Evolutionary conservation across 2,113 vertebrate species (phyloP), one percentile per base, ranked within the genome.

Genomic region (Odocoileus virginianus): DNA sequence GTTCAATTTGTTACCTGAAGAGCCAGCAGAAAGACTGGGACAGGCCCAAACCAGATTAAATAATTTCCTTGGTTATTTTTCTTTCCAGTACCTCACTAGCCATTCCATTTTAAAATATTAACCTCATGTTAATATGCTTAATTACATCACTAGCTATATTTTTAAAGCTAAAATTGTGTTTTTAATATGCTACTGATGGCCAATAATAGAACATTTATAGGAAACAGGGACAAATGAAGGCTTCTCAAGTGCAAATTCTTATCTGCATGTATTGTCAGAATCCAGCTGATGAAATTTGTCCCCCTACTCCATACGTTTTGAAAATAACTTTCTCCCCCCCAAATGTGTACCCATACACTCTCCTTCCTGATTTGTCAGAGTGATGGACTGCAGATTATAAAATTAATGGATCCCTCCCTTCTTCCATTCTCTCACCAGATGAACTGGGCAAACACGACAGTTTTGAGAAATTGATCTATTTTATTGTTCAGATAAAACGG

Each of bases 361-460:
- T 91, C 16, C 57, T 95, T 96, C 57, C 93, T 91, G 76, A 86
- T n/a, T 87, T 96, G 19, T 81, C 87, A 95, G 91, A 61, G 25
- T 45, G 54, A n/a, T 64, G 40, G 52, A 64, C 5, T 89, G 25
- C 55, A 94, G 90, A 61, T 50, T 93, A 19, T 86, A 64, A 85
- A 97, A 55, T 13, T 97, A 60, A 96, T 81, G 86, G 45, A 74
- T 45, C 84, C 6, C 82, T 94, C 97, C 81, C 71, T 74, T 55
- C 61, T 97, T 74, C 93, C 94, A 64, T 94, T 71, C 89, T 95
- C 91, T 95, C 79, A 97, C 47, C 88, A 94, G 61, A 47, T 54
- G 95, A 97, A 92, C 36, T 85, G 78, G 43, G 78, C 61, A 97
- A 98, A 98, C 87, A 71, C 2, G 23, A 96, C 94, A 96, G 82